phyloP scores from a whole-genome alignment of 2,888 invertebrate species.

The Argynnis bischoffii region DNA sequence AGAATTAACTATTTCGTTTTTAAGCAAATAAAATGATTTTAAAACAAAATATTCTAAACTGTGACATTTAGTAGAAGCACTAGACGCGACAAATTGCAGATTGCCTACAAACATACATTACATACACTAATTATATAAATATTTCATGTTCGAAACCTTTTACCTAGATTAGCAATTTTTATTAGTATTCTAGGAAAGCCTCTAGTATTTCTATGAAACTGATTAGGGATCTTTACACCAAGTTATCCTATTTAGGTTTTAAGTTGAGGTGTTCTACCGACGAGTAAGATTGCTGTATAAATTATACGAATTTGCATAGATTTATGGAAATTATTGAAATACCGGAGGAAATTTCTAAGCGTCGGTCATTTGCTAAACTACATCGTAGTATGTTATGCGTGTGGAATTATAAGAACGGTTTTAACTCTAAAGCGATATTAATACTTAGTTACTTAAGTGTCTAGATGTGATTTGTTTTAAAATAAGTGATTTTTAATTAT shows the following conservation, averaged over 20 bases:
- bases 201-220: conserved; percentile 39
- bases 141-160: neutral
- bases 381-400: conserved; percentile 67
- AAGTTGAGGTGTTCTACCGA: conserved; percentile 38
- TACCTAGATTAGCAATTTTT: neutral
- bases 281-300: conserved; percentile 49
- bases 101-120: neutral
- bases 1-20: too few relatives aligned
- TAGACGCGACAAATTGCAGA: neutral
- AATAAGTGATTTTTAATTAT: neutral
- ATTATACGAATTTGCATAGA: conserved; percentile 61
- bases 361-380: conserved; percentile 65
- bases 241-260: conserved; percentile 43
- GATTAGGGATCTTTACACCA: conserved; percentile 39
- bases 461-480: neutral
- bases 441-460: conserved; percentile 1
- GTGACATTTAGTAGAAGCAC: neutral
- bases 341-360: conserved; percentile 61
- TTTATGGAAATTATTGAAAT: conserved; percentile 59
- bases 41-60: too few relatives aligned
- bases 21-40: too few relatives aligned
- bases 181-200: conserved; percentile 37
- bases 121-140: conserved; percentile 2
- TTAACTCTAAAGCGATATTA: conserved; percentile 11
- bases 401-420: conserved; percentile 40